Evolutionary conservation across 1,140 invertebrate genomes (phyloP), one percentile per base, ranked within the genome.

Genomic region (Zaprionus camerounensis): DNA sequence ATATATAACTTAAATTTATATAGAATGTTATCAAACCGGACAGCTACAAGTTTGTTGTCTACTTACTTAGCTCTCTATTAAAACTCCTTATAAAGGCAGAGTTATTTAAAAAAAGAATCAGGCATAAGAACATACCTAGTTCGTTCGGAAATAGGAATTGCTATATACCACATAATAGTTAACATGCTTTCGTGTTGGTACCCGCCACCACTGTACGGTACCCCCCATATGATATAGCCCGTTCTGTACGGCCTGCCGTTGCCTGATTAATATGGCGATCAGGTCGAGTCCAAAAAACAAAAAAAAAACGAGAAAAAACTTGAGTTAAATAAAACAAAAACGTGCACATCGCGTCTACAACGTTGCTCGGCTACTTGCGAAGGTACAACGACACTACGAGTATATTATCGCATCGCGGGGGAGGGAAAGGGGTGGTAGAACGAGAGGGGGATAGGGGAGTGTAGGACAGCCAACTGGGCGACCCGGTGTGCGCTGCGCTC

Each of bases 181-280:
- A 55, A 55, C 49, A 24, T 51, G 63, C 17, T 12, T 3, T 3
- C 7, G 13, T 38, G 36, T 46, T 44, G 41, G 5, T 44, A 17
- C n/a, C 55, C 22, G 7, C 28, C 28, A 7, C 28, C 7, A 34
- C 31, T 11, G 58, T 56, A 65, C 34, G 63, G 58, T 70, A 57
- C 44, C 62, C 53, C 36, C 26, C 26, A 36, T 58, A 58, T 56
- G 31, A 56, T 81, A 67, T 64, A 49, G n/a, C 51, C 55, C 67
- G 85, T 85, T 86, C 82, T 85, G 79, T 76, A 26, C 57, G 20
- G 24, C 41, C 38, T 1, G 31, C 24, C 55, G 26, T 26, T 28
- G 63, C 31, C 75, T 90, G 70, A 90, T 90, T 88, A 90, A 77
- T 78, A 90, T 90, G 71, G 63, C 69, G 67, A 81, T 69, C 85